Evolutionary conservation across 2,113 vertebrate genomes (phyloP).

Genomic region (Neofelis nebulosa): DNA sequence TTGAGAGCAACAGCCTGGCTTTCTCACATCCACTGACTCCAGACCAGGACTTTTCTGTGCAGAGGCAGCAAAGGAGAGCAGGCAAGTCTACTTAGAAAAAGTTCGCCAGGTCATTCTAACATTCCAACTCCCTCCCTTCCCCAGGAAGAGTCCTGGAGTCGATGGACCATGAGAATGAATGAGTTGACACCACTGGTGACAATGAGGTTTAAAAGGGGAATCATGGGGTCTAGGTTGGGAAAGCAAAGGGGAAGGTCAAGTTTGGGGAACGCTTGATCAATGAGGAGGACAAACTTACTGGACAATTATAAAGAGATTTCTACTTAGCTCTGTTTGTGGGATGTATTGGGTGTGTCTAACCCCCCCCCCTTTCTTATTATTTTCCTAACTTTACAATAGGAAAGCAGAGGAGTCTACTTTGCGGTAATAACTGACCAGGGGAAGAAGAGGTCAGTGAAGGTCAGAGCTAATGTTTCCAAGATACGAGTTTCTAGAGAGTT

Average conservation of each 20-base stretch:
- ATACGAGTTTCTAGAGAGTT: neutral
- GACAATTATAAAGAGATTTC: neutral
- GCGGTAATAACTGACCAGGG: neutral
- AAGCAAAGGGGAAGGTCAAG: neutral
- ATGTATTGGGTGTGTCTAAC: neutral
- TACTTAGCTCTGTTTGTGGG: neutral
- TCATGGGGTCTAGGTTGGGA: neutral
- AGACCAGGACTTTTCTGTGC: neutral
- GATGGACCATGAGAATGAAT: neutral
- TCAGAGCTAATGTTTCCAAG: slow-evolving; percentile 9
- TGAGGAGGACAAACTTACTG: neutral
- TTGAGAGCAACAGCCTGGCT: neutral
- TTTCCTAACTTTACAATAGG: neutral
- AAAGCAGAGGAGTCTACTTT: neutral
- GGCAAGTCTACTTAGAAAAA: neutral
- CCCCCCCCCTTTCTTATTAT: neutral
- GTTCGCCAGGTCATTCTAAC: neutral
- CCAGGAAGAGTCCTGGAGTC: neutral
- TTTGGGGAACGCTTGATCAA: neutral
- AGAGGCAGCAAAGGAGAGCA: neutral
- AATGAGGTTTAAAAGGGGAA: neutral
- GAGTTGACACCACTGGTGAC: neutral
- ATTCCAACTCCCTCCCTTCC: neutral
- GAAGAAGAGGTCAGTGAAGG: neutral
- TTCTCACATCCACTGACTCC: neutral